Conservation (phyloP, 2,888 invertebrate genomes). For the Anoplius nigerrimus region DNA sequence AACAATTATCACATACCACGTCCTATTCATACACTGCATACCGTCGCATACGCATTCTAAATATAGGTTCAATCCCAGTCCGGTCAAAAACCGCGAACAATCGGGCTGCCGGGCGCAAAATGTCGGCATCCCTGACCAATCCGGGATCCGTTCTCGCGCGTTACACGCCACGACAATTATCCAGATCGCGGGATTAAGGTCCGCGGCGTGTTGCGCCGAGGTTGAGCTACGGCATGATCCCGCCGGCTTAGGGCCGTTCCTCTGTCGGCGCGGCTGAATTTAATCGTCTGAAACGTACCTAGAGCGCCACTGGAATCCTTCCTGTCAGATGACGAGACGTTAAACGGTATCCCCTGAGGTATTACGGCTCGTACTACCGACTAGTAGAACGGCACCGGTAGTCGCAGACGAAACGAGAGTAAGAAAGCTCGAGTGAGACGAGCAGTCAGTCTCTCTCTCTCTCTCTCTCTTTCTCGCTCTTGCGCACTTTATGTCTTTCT, state of each 20-base stretch:
- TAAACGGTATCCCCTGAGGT: conserved; percentile 52
- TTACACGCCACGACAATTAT: conserved; percentile 39
- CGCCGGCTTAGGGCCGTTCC: conserved; percentile 52
- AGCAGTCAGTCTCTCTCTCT: background rate
- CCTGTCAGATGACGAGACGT: conserved; percentile 56
- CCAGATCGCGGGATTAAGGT: conserved; percentile 54
- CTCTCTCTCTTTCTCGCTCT: background rate
- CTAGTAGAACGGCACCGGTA: conserved; percentile 21
- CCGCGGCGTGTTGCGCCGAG: conserved; percentile 48
- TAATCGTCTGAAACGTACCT: conserved; percentile 59
- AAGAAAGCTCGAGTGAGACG: background rate
- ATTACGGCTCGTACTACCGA: conserved; percentile 44
- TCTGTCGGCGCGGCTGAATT: conserved; percentile 61
- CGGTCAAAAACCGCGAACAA: too few relatives aligned
- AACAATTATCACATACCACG: too few relatives aligned
- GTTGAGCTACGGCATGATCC: conserved; percentile 55
- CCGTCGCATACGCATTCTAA: too few relatives aligned
- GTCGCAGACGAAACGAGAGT: conserved; percentile 13
- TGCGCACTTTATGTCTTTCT: too few relatives aligned
- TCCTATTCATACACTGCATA: too few relatives aligned
- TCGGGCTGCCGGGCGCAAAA: too few relatives aligned
- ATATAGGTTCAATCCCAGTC: too few relatives aligned
- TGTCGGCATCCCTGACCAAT: too few relatives aligned
- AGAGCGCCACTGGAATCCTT: conserved; percentile 49
- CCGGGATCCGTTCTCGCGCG: background rate